Conservation (phyloP, 2,797 vertebrate genomes). For the Selene dorsalis region DNA sequence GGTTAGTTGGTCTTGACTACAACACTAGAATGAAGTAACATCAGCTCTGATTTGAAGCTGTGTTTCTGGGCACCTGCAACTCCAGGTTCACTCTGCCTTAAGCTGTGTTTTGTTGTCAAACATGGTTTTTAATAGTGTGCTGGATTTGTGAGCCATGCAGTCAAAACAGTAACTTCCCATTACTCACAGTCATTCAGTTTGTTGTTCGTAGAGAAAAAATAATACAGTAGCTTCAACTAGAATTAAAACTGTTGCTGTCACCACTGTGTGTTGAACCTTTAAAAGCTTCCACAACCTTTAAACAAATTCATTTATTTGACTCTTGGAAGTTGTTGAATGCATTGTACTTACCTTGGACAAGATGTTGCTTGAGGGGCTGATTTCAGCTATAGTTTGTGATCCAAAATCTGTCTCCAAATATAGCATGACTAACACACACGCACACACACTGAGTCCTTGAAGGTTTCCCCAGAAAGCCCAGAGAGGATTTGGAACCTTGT, state of each 20-base stretch:
- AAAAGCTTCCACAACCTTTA: background rate
- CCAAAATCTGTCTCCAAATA: constrained; percentile 20
- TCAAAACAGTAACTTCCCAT: background rate
- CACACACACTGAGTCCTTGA: constrained; percentile 18
- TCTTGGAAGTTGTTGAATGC: background rate
- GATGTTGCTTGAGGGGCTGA: background rate
- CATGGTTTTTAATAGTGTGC: too few species aligned
- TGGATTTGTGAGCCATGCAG: background rate
- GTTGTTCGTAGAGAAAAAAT: background rate
- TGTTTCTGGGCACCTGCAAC: background rate
- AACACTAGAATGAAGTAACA: background rate
- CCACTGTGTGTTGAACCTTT: background rate
- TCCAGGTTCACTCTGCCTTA: background rate
- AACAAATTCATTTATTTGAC: constrained; percentile 7
- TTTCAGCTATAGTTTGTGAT: background rate
- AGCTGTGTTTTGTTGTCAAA: background rate
- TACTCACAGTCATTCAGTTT: background rate
- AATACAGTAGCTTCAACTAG: background rate
- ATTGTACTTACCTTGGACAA: background rate
- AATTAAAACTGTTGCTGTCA: background rate
- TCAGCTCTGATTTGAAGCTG: background rate
- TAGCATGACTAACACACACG: background rate
- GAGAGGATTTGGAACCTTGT: constrained; percentile 41
- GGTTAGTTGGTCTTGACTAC: too few species aligned
- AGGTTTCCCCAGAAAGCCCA: constrained; percentile 28